Evolutionary conservation across 2,797 vertebrate species (phyloP), one percentile per base, ranked within the genome.

Genomic region (Merluccius polli): DNA sequence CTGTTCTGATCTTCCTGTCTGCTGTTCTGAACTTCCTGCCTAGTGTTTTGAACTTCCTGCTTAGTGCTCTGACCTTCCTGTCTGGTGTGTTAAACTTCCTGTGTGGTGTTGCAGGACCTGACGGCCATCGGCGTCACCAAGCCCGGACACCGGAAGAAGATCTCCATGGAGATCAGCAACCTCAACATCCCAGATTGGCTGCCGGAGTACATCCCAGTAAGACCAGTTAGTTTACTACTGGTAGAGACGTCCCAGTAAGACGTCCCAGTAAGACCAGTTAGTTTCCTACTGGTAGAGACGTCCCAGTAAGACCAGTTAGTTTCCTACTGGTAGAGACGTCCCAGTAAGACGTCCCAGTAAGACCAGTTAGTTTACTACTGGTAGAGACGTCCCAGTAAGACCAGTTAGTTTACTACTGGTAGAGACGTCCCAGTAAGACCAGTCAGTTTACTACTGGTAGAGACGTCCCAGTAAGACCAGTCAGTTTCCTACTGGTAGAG

Each of bases 101-200:
- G 21, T 72, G 10, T 29, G 21, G 33, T 77, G 44, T 1, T 1
- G 0, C 71, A 99, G 98, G 97, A 99, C 77, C 94, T 99, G 77
- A 99, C 97, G 0, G 98, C 98, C 86, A 97, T 99, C 0, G 98
- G 98, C 0, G 97, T 99, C 78, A 99, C 98, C 76, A 98, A 99
- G 85, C 98, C 97, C 0, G 97, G 98, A 12, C 97, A 99, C 89
- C 93, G 97, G 77, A 99, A 99, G 82, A 99, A 99, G 83, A 97
- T 99, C 36, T 96, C 97, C 76, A 95, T 95, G 0, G 98, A 99
- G 92, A 98, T 99, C 0, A 93, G 91, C 82, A 96, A 95, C 87
- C 93, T 99, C 81, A 97, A 88, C 89, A 97, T 99, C 0, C 93
- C 96, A 0, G 98, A 99, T 80, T 98, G 97, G 96, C 94, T 99